A percentile compares a stretch with the other conserved stretches of the same genome.
Conservation (phyloP, 2,888 invertebrate genomes). For the Lapara coniferarum region DNA sequence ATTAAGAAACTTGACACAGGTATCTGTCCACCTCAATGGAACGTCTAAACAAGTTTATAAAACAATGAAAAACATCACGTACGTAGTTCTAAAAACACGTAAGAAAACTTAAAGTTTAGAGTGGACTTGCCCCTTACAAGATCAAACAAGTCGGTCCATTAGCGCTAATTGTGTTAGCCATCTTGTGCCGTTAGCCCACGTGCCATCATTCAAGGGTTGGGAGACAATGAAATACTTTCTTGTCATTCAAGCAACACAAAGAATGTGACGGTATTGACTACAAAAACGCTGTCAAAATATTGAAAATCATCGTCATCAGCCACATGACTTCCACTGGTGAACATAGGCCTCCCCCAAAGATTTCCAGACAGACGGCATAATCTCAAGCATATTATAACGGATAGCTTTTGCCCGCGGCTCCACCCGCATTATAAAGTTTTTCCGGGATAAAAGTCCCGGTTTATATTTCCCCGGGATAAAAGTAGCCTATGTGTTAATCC, state of each 20-base stretch:
- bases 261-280: too few relatives aligned
- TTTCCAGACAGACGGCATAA: too few relatives aligned
- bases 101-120: constrained; percentile 27
- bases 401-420: too few relatives aligned
- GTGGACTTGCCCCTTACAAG: constrained; percentile 31
- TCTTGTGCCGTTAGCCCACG: constrained; percentile 28
- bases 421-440: too few relatives aligned
- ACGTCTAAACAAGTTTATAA: not conserved
- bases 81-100: constrained; percentile 2
- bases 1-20: too few relatives aligned
- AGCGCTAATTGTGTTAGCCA: constrained; percentile 63
- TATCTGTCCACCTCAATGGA: not conserved
- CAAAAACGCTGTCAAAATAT: too few relatives aligned
- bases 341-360: too few relatives aligned
- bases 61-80: not conserved
- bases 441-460: too few relatives aligned
- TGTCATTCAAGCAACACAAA: not conserved
- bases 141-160: constrained; percentile 60
- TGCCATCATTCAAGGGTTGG: not conserved
- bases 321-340: too few relatives aligned
- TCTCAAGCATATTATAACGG: not conserved
- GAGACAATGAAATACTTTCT: not conserved
- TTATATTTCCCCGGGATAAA: too few relatives aligned
- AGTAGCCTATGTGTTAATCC: too few relatives aligned
- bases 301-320: too few relatives aligned